Evolutionary conservation across 2,797 vertebrate species (phyloP), one percentile per base, ranked within the genome.

Genomic region (Jordanella pulchra): DNA sequence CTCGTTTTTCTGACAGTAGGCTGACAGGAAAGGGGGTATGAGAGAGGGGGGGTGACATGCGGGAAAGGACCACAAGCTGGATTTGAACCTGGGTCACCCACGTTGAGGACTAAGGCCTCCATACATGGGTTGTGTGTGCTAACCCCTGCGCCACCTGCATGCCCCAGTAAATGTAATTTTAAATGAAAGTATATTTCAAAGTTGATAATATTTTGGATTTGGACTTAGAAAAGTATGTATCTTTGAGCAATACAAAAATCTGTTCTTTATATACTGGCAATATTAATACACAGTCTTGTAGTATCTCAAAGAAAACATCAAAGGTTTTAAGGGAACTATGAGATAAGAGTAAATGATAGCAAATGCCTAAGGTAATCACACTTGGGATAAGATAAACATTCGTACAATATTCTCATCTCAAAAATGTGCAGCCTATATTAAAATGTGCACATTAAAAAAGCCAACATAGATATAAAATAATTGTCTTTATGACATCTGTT

Each of bases 401-500:
- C 69, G 23, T 11, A 61, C 23, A 60, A 39, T 10, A 42, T 32
- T 58, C 28, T 72, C 17, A 35, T 15, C 23, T 32, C 28, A 72
- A 53, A 71, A 58, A 35, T n/a, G 69, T 78, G 69, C 14, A 27
- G 28, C 70, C 42, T 65, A 67, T 28, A 42, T 42, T 28, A 54
- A 48, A 73, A 55, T 3, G 28, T 15, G 11, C 42, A 15, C 54
- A 42, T 70, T 48, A 4, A 30, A 44, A 63, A 35, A 54, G 65
- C 45, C 44, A 35, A 39, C 66, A 30, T 27, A 30, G 4, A 65
- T 66, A 23, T 39, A 65, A 65, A 73, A 58, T 66, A 18, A 65
- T 58, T 77, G 60, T 2, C 50, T 60, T 64, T 51, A 58, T 61
- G 25, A 17, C 68, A 68, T 77, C 55, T 56, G 45, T 76, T 79